These are phyloP conservation scores for Thunnus thynnus DNA, from an alignment of 2,113 vertebrate species.

Conservation along the genomic window DNA sequence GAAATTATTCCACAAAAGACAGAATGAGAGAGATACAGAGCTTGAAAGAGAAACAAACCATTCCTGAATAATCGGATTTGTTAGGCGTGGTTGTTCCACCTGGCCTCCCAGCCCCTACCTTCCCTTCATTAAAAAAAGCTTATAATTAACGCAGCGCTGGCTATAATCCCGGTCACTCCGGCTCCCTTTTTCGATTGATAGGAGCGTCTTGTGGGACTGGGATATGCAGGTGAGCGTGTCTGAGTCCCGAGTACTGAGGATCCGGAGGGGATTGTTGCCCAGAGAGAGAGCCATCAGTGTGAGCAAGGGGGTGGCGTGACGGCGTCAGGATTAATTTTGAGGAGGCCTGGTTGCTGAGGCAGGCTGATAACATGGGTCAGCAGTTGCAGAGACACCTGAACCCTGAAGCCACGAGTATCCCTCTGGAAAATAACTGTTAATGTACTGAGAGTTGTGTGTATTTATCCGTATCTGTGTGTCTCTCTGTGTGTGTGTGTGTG, in stretches of 20 bases:
- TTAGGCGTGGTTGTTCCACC: constrained; percentile 71
- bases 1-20: constrained; percentile 62
- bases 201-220: constrained; percentile 46
- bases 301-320: constrained; percentile 50
- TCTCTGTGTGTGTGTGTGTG: constrained; percentile 14
- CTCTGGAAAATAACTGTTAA: constrained; percentile 71
- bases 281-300: constrained; percentile 57
- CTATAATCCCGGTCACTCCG: constrained; percentile 69
- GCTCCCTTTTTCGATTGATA: constrained; percentile 65
- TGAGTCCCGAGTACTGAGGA: constrained; percentile 50
- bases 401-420: constrained; percentile 67
- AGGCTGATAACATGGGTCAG: constrained; percentile 78
- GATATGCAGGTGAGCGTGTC: constrained; percentile 68
- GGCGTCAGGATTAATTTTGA: constrained; percentile 74
- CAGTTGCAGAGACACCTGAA: constrained; percentile 76
- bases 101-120: constrained; percentile 54
- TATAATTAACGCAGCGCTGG: constrained; percentile 74
- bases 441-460: constrained; percentile 46
- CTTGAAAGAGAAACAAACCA: constrained; percentile 54
- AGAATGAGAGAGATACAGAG: constrained; percentile 30
- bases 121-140: constrained; percentile 71
- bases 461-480: constrained; percentile 8
- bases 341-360: constrained; percentile 68
- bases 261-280: constrained; percentile 54
- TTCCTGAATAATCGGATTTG: constrained; percentile 74